These are phyloP conservation scores for Epirrhoe tristata DNA, from an alignment of 2,888 invertebrate genomes.

Conservation along the genomic window DNA sequence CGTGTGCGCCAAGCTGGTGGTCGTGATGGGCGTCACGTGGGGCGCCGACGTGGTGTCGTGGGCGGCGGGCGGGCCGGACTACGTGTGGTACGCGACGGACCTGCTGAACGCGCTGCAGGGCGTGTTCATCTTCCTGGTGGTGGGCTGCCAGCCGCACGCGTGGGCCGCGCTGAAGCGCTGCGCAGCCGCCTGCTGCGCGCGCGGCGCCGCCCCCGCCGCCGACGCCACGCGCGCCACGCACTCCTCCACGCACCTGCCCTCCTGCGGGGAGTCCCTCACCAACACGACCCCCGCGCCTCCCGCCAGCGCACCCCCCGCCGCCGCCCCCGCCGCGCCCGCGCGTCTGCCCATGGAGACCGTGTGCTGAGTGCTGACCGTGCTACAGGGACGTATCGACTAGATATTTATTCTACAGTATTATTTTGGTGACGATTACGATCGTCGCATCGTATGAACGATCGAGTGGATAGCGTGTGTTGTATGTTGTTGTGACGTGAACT, in stretches of 20 bases:
- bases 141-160: conserved; percentile 95
- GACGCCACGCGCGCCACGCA: conserved; percentile 77
- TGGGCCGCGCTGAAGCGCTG: conserved; percentile 73
- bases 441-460: conserved; percentile 41
- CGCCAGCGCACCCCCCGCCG: conserved; percentile 80
- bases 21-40: conserved; percentile 84
- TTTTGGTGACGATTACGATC: conserved; percentile 67
- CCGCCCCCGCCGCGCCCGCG: conserved; percentile 80
- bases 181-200: conserved; percentile 82
- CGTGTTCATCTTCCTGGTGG: conserved; percentile 94
- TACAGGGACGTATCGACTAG: conserved; percentile 46
- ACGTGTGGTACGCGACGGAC: conserved; percentile 94
- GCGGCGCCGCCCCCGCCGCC: conserved; percentile 71
- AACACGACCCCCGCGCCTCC: conserved; percentile 87
- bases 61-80: conserved; percentile 92
- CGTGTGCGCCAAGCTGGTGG: conserved; percentile 94
- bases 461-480: conserved; percentile 38
- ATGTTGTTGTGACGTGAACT: conserved; percentile 31
- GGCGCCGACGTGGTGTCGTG: conserved; percentile 93
- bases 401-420: conserved; percentile 80
- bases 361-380: conserved; percentile 72
- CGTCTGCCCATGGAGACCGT: conserved; percentile 87
- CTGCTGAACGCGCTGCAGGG: conserved; percentile 94
- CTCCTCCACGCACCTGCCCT: conserved; percentile 93
- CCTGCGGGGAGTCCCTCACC: conserved; percentile 91